A percentile compares a stretch with the other conserved stretches of the same genome.
Conservation (phyloP, 2,113 vertebrate genomes). For the Mormyrus lacerda region DNA sequence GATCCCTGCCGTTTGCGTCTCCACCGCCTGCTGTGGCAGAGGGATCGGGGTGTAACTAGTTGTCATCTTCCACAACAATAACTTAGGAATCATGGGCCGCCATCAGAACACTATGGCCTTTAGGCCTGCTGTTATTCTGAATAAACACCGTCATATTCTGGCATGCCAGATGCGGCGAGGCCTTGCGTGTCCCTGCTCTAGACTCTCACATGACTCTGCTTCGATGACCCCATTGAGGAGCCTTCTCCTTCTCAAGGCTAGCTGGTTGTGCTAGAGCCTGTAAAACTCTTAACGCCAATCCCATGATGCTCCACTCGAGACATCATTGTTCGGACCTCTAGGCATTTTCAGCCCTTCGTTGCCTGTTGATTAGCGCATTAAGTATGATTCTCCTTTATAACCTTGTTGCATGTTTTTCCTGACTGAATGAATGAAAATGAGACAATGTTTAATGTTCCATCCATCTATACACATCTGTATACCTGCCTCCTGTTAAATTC, state of each 20-base stretch:
- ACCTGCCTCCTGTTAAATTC: not conserved
- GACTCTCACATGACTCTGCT: not conserved
- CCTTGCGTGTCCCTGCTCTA: not conserved
- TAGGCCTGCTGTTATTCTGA: not conserved
- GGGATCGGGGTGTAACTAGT: not conserved
- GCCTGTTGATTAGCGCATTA: not conserved
- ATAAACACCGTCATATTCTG: constrained; percentile 9
- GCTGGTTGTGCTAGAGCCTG: not conserved
- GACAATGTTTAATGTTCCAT: not conserved
- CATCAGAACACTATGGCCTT: not conserved
- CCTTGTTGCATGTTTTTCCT: not conserved
- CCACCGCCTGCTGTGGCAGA: not conserved
- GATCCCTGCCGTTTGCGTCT: not conserved
- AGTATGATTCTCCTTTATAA: not conserved
- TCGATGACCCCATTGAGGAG: not conserved
- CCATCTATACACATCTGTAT: not conserved
- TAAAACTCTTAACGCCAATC: not conserved
- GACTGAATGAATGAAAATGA: not conserved
- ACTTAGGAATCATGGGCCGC: not conserved
- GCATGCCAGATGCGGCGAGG: not conserved
- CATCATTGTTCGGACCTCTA: not conserved
- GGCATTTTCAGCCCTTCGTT: not conserved
- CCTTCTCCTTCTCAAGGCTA: not conserved
- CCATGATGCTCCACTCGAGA: not conserved
- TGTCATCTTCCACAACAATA: not conserved